Evolutionary conservation across 92 coral and sea anemone species (phyloP), one percentile per base, ranked within the genome.

Genomic region (Isaurus tuberculatus): DNA sequence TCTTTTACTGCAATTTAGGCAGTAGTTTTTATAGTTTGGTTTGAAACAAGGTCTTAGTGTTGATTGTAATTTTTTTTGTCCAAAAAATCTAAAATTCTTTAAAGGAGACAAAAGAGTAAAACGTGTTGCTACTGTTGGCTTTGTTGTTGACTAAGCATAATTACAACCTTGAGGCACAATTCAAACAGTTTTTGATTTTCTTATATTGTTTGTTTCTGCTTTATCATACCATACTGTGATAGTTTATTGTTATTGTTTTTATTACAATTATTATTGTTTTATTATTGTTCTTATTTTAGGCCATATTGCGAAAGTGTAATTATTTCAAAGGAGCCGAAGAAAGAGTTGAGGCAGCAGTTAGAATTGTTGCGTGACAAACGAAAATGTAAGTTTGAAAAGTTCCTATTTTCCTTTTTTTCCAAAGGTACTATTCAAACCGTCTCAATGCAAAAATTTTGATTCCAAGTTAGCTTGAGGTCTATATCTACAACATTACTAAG

Each of bases 221-320:
- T 11, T 51, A 51, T 2, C 16, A 16, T 16, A 51, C 4, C 4
- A 51, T 51, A 51, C 4, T 16, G 16, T 2, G 14, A 51, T 51
- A 48, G 51, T 37, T n/a, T n/a, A 70, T 23, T 40, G 20, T 17
- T 5, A 8, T 25, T 44, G n/a, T n/a, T 72, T 43, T 31, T 8
- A 48, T 55, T 71, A 33, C 0, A 55, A 49, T 84, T 73, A n/a
- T n/a, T n/a, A n/a, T n/a, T n/a, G n/a, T 4, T 0, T 49, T 72
- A 4, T 25, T 14, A 57, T 25, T 27, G 25, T 55, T 20, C 8
- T n/a, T 44, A 63, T 84, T 80, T n/a, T 84, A 93, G 97, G 97
- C 89, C 94, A 4, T 93, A 93, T 78, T 93, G 98, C 68, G 68
- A 77, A 27, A 88, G 83, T 46, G 70, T 86, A n/a, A 55, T 71